These are phyloP conservation scores for Pantelozetes paolii DNA, from an alignment of 2,888 invertebrate species.

Conservation along the genomic window DNA sequence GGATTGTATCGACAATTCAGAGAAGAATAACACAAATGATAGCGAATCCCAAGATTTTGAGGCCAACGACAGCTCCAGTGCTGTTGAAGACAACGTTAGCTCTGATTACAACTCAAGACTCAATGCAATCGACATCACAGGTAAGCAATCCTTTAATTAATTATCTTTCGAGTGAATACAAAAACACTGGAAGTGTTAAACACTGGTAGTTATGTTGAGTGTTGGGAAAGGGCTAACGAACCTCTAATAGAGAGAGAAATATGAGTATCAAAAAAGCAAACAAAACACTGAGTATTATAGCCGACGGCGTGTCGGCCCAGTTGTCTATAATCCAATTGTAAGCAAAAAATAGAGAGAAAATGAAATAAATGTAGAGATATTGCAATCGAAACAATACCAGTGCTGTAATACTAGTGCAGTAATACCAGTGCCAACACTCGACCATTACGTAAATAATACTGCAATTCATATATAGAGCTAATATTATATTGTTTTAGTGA, in stretches of 20 bases:
- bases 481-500: not conserved
- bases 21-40: slow-evolving; percentile 35
- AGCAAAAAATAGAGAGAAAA: slow-evolving; percentile 1
- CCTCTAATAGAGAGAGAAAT: not conserved
- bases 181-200: not conserved
- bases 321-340: slow-evolving; percentile 12
- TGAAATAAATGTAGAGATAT: not conserved
- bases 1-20: slow-evolving; percentile 13
- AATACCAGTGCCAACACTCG: not conserved
- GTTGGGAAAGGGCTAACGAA: not conserved
- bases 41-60: slow-evolving; percentile 21
- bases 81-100: slow-evolving; percentile 13
- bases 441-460: not conserved
- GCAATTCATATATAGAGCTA: not conserved
- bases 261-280: slow-evolving; percentile 28
- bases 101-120: slow-evolving; percentile 11
- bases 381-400: slow-evolving; percentile 18
- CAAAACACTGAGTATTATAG: slow-evolving; percentile 13
- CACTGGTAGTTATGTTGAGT: not conserved
- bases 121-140: not conserved
- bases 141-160: not conserved
- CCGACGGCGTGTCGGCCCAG: not conserved
- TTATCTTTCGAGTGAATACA: not conserved
- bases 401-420: too few species aligned
- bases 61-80: not conserved